Conservation (phyloP, 2,888 invertebrate species). For the Dasypogon diadema region DNA sequence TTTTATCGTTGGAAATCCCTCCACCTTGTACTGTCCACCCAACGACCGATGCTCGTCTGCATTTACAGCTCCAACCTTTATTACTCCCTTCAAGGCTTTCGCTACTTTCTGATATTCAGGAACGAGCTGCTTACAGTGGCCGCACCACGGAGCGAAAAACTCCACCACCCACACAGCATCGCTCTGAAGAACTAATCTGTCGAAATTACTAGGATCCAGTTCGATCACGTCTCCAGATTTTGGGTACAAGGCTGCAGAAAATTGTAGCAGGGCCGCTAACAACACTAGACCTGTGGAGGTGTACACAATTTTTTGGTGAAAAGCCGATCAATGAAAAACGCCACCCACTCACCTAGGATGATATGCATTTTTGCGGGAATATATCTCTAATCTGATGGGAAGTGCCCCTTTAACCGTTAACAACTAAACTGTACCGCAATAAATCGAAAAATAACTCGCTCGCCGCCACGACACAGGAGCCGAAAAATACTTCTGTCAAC, state of each 20-base stretch:
- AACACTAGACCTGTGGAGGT: not conserved
- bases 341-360: not conserved
- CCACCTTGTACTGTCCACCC: conserved; percentile 82
- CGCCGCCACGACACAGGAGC: no score
- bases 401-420: no score
- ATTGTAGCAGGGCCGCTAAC: conserved; percentile 17
- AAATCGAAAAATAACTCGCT: no score
- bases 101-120: conserved; percentile 96
- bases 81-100: conserved; percentile 90
- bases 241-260: conserved; percentile 73
- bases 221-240: conserved; percentile 84
- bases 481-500: no score
- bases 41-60: conserved; percentile 89
- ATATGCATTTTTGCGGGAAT: not conserved
- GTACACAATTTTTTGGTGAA: not conserved
- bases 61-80: conserved; percentile 94
- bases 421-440: no score
- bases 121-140: conserved; percentile 88
- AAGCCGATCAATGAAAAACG: not conserved
- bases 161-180: conserved; percentile 96
- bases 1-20: conserved; percentile 96
- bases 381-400: no score
- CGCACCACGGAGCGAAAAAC: conserved; percentile 91
- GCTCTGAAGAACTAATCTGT: conserved; percentile 82
- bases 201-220: conserved; percentile 89